Evolutionary conservation across 2,888 invertebrate genomes (phyloP).

Genomic region (Eristalinus aeneus): DNA sequence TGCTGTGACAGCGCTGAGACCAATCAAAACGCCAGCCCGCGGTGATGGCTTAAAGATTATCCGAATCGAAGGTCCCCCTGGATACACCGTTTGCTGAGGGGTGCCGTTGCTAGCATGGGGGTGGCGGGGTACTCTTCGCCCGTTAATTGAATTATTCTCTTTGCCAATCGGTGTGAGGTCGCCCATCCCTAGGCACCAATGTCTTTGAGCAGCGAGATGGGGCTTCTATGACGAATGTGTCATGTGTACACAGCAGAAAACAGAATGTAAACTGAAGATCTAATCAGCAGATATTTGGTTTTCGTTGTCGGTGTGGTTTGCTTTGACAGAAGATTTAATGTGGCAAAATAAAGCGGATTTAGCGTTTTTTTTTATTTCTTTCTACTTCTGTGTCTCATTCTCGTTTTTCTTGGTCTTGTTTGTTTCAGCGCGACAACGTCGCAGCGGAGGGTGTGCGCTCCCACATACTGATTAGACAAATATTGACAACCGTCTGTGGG

Average conservation of each 20-base stretch:
- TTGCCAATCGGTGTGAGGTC: slow-evolving; percentile 43
- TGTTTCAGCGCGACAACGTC: background rate
- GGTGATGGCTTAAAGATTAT: slow-evolving; percentile 44
- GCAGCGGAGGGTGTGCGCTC: background rate
- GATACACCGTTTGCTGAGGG: background rate
- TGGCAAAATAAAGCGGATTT: slow-evolving; percentile 23
- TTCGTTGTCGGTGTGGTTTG: slow-evolving; percentile 1
- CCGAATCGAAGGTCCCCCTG: slow-evolving; percentile 33
- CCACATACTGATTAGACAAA: slow-evolving; percentile 1
- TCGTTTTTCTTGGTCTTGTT: background rate
- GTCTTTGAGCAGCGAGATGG: background rate
- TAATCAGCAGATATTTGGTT: slow-evolving; percentile 44
- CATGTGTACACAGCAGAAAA: slow-evolving; percentile 10
- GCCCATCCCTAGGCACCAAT: slow-evolving; percentile 22
- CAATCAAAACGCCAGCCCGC: slow-evolving; percentile 1
- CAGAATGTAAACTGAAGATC: slow-evolving; percentile 27
- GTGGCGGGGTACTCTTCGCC: background rate
- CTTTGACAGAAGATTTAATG: slow-evolving; percentile 31
- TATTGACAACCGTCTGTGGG: background rate
- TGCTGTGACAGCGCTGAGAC: slow-evolving; percentile 3
- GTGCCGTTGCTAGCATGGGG: background rate
- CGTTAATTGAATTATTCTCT: slow-evolving; percentile 53
- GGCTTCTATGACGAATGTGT: slow-evolving; percentile 34
- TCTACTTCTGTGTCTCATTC: background rate
- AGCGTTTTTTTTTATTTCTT: slow-evolving; percentile 3